Conservation (phyloP, 2,113 vertebrate species). For the rabbit (Oryctolagus cuniculus) region mOryCun1.1 NC_091449.1:47770501-47771000, state of each 20-base stretch:
- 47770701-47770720: too few species aligned
- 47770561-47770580: background rate
- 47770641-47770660: too few species aligned
- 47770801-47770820: background rate
- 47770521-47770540: background rate
- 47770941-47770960: background rate
- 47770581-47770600: too few species aligned
- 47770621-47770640: too few species aligned
- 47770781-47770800: background rate
- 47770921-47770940: background rate
- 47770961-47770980: background rate
- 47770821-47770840: background rate
- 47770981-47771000: background rate
- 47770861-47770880: background rate
- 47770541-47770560: background rate
- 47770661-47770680: too few species aligned
- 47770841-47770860: background rate
- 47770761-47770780: background rate
- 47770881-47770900: background rate
- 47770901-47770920: background rate
- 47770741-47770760: too few species aligned
- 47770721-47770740: too few species aligned
- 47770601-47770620: too few species aligned
- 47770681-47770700: too few species aligned
- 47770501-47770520: background rate